Evolutionary conservation across 2,888 invertebrate genomes (phyloP), one percentile per base, ranked within the genome.

Genomic region (Plebejus anna): DNA sequence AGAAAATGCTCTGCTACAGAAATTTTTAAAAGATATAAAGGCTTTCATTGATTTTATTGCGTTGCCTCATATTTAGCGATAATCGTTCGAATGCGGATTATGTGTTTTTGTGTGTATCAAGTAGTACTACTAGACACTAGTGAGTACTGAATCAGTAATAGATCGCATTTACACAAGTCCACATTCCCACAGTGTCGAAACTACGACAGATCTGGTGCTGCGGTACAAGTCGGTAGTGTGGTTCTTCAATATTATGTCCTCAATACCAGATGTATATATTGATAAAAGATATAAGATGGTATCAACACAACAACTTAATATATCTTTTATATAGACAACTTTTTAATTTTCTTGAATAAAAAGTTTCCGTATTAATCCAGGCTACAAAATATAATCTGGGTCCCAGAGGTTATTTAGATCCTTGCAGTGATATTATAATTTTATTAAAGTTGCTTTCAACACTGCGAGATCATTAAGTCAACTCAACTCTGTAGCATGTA

Each of bases 151-250:
- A 13, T 42, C 47, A 42, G 22, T 73, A 55, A 28, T 55, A 73
- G 32, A 51, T 73, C 73, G 1, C 55, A 22, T 73, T 32, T 32
- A 51, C 51, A 73, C 73, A 55, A 73, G 32, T 36, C 28, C 51
- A 73, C 73, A 73, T 73, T 73, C 73, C 73, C 73, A 73, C 28
- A 32, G 28, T 73, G 73, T n/a, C 73, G 73, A 73, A 73, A 73
- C 73, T 66, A 32, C 66, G 32, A 66, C 66, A 66, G 32, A 66
- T 66, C 32, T 28, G 22, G 6, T 66, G 66, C 36, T 66, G 32
- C 66, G 13, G 66, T 66, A 4, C 66, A 32, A 32, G 32, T 61
- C 5, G n/a, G 13, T 1, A 13, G 1, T 6, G 32, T 16, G 36
- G 66, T 66, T 55, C 16, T 55, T 13, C 66, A 16, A 16, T 36